Evolutionary conservation across 1,140 invertebrate genomes (phyloP).

Genomic region (Drosophila guanche): DNA sequence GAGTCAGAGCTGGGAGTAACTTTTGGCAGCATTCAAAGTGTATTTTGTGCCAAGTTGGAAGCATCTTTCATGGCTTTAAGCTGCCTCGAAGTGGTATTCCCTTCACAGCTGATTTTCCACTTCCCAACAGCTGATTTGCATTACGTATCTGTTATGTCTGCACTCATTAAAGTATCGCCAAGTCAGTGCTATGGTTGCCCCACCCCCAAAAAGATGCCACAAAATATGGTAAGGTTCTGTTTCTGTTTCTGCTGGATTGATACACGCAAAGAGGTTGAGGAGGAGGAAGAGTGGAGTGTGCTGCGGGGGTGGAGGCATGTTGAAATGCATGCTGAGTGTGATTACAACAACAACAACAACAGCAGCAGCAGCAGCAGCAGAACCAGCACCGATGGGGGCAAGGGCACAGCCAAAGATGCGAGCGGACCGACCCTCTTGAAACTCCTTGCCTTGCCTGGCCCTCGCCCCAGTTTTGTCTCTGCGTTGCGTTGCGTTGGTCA

Average conservation of each 20-base stretch:
- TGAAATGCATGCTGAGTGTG: constrained; percentile 79
- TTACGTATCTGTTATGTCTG: too few species aligned
- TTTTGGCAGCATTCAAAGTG: too few species aligned
- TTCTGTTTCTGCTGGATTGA: too few species aligned
- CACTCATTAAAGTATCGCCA: too few species aligned
- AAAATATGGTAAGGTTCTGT: constrained; percentile 31
- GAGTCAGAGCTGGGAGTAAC: too few species aligned
- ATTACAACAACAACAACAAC: constrained; percentile 67
- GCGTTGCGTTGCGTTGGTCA: constrained; percentile 78
- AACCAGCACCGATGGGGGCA: constrained; percentile 25
- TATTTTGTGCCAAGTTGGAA: too few species aligned
- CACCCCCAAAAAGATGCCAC: constrained; percentile 49
- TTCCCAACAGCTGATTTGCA: too few species aligned
- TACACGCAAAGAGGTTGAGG: not conserved
- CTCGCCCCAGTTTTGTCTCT: constrained; percentile 58
- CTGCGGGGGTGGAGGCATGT: constrained; percentile 48
- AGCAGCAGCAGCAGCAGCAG: not conserved
- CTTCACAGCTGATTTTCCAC: too few species aligned
- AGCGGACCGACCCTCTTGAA: not conserved
- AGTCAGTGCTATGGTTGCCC: not conserved
- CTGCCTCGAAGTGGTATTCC: too few species aligned
- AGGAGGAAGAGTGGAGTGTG: not conserved
- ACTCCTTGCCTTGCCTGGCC: too few species aligned
- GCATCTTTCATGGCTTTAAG: too few species aligned
- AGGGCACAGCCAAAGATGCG: constrained; percentile 31